phyloP scores from a whole-genome alignment of 2,113 vertebrate species.

The Aleadryas rufinucha region DNA sequence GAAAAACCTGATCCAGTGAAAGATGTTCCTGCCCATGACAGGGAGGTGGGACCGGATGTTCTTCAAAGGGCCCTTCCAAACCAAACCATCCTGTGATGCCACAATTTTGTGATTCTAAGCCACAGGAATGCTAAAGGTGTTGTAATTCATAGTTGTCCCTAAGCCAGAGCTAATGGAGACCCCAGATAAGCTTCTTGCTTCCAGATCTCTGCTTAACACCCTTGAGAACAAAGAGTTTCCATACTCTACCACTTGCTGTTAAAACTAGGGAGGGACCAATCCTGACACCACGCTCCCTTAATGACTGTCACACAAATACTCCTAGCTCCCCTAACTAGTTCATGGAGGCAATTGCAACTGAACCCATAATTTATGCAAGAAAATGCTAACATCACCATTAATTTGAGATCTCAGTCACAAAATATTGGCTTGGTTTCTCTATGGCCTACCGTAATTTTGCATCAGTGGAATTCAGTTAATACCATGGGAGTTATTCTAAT shows the following conservation, averaged over 20 bases:
- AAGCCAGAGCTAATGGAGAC: background rate
- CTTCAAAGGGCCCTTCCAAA: background rate
- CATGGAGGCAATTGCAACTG: background rate
- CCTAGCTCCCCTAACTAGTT: background rate
- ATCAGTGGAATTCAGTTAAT: background rate
- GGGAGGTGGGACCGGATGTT: background rate
- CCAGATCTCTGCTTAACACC: background rate
- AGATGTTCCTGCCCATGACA: fast-evolving
- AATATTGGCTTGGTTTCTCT: background rate
- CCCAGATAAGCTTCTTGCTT: background rate
- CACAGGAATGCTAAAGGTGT: background rate
- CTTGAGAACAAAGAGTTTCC: background rate
- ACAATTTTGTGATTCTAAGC: background rate
- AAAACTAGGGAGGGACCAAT: background rate
- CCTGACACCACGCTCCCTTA: background rate
- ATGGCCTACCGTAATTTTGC: background rate
- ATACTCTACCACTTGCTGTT: background rate
- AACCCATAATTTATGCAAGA: background rate
- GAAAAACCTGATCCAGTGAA: background rate
- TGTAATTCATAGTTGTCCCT: background rate
- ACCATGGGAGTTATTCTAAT: background rate
- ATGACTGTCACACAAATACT: background rate
- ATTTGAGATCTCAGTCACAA: background rate
- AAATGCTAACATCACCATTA: background rate
- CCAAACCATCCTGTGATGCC: background rate